phyloP scores from a whole-genome alignment of 2,888 invertebrate species.

The Camponotus fellah region DNA sequence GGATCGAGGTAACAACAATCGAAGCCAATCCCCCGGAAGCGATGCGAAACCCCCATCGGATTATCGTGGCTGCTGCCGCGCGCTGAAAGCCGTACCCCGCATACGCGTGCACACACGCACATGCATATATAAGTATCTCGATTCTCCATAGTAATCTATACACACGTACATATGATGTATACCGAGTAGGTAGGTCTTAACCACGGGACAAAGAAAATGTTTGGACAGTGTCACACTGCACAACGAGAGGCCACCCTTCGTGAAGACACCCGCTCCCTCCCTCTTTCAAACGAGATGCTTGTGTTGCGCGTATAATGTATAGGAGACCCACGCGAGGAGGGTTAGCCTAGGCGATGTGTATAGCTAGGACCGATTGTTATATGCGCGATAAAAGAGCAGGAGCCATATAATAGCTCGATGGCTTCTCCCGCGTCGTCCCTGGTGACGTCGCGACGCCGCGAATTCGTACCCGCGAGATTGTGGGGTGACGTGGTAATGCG shows the following conservation, averaged over 20 bases:
- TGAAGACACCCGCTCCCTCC: conserved; percentile 74
- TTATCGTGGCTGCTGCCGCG: conserved; percentile 78
- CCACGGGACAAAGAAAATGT: conserved; percentile 86
- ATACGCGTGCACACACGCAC: conserved; percentile 6
- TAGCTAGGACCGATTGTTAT: conserved; percentile 70
- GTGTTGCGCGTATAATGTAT: conserved; percentile 1
- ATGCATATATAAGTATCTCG: conserved; percentile 65
- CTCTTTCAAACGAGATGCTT: conserved; percentile 40
- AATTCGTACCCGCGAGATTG: conserved; percentile 60
- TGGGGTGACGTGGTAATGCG: conserved; percentile 43
- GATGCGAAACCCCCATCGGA: conserved; percentile 81
- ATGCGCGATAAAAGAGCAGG: conserved; percentile 77
- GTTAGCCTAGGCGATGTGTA: conserved; percentile 10
- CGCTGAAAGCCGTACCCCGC: conserved; percentile 74
- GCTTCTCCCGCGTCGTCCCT: conserved; percentile 57
- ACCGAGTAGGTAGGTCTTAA: conserved; percentile 83
- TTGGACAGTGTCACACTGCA: conserved; percentile 85
- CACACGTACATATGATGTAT: conserved; percentile 58
- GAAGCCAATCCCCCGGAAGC: conserved; percentile 79
- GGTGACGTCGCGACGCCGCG: conserved; percentile 51
- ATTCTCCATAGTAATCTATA: conserved; percentile 81
- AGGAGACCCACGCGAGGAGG: conserved; percentile 46
- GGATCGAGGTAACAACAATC: conserved; percentile 75
- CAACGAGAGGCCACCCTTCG: conserved; percentile 77
- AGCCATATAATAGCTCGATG: conserved; percentile 70